Percentiles rank a stretch among this genome's conserved stretches.
Conservation (phyloP, 23 tunicate genomes). For the Halocynthia aurantium region DNA sequence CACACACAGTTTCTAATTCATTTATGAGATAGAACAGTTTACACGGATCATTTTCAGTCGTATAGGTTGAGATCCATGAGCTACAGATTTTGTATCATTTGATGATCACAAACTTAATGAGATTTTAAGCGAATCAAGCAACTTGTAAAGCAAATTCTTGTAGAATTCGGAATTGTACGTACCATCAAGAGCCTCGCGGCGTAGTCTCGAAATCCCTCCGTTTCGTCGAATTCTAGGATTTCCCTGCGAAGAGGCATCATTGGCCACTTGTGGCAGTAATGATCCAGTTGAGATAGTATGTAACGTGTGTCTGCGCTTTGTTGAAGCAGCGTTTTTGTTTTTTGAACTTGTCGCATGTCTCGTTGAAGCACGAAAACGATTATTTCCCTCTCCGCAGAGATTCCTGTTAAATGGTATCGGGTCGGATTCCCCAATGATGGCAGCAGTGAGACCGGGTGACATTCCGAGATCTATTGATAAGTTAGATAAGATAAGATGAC, state of each 20-base stretch:
- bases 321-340: conserved; percentile 1
- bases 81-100: too few species aligned
- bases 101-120: too few species aligned
- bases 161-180: not conserved
- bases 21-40: too few species aligned
- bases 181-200: conserved; percentile 10
- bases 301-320: conserved; percentile 15
- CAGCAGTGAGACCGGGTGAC: conserved; percentile 68
- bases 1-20: too few species aligned
- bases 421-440: conserved; percentile 54
- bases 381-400: not conserved
- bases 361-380: not conserved
- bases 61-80: too few species aligned
- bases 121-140: too few species aligned
- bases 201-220: conserved; percentile 7
- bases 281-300: conserved; percentile 5
- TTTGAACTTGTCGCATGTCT: not conserved
- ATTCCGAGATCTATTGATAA: conserved; percentile 39
- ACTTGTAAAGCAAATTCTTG: too few species aligned
- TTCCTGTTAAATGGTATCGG: not conserved
- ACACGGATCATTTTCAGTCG: too few species aligned
- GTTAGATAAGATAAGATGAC: not conserved
- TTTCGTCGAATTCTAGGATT: not conserved
- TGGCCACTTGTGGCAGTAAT: conserved; percentile 8
- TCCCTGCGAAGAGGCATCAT: not conserved